Conservation (phyloP, 2,113 vertebrate species). For the Larimichthys polyactis region DNA sequence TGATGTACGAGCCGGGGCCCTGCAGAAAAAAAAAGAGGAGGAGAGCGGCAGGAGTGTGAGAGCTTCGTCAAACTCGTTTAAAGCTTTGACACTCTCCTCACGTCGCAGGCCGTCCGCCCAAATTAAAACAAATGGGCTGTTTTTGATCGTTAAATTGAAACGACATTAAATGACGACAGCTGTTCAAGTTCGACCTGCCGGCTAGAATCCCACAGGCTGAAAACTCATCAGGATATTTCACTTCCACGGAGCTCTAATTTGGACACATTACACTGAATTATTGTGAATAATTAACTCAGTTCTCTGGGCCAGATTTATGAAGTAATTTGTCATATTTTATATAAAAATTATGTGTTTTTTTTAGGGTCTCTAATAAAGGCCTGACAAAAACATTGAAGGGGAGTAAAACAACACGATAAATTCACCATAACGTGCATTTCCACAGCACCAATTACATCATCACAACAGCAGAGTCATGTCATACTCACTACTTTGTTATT, state of each 20-base stretch:
- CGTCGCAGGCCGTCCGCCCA: too few relatives aligned
- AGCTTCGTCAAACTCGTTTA: too few relatives aligned
- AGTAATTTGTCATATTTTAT: neutral
- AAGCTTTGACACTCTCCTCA: too few relatives aligned
- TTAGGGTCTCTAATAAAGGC: neutral
- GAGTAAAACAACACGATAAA: neutral
- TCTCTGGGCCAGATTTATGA: neutral
- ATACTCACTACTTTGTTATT: too few relatives aligned
- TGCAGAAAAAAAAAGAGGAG: constrained; percentile 51
- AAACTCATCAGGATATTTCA: neutral
- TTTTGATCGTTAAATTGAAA: too few relatives aligned
- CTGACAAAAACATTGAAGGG: neutral
- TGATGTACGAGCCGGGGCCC: constrained; percentile 98
- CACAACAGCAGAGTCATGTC: neutral
- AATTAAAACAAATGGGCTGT: too few relatives aligned
- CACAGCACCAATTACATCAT: neutral
- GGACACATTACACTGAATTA: neutral
- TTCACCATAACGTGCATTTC: neutral
- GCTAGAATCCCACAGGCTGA: too few relatives aligned
- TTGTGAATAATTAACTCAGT: too few relatives aligned
- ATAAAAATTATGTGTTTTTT: too few relatives aligned
- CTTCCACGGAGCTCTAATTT: neutral
- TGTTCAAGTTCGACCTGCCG: too few relatives aligned
- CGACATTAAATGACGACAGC: too few relatives aligned
- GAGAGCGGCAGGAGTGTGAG: neutral